phyloP scores from a whole-genome alignment of 2,113 vertebrate species.

The Gadus macrocephalus region DNA sequence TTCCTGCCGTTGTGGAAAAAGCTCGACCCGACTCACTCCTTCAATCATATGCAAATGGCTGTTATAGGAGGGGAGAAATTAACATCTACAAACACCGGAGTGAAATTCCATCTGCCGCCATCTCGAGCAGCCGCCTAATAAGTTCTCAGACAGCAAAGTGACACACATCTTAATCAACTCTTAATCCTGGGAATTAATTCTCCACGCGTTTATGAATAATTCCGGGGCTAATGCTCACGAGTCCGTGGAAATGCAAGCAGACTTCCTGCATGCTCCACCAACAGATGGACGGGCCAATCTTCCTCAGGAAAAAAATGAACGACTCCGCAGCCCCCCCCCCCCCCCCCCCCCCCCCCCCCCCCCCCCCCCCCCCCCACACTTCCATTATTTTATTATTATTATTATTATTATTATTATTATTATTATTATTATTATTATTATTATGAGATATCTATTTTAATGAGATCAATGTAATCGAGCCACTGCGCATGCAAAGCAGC shows the following conservation, averaged over 20 bases:
- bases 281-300: slow-evolving; percentile 70
- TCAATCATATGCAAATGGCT: slow-evolving; percentile 89
- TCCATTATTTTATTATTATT: slow-evolving; percentile 38
- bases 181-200: slow-evolving; percentile 95
- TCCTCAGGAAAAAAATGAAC: slow-evolving; percentile 46
- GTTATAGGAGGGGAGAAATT: slow-evolving; percentile 83
- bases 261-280: slow-evolving; percentile 53
- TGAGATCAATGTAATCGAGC: slow-evolving; percentile 40
- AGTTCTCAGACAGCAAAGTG: slow-evolving; percentile 95
- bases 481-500: slow-evolving; percentile 44
- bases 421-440: slow-evolving; percentile 50
- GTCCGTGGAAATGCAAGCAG: slow-evolving; percentile 71
- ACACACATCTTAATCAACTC: slow-evolving; percentile 97
- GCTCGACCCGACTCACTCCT: slow-evolving; percentile 68
- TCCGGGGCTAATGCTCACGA: slow-evolving; percentile 71
- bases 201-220: slow-evolving; percentile 89
- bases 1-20: too few relatives aligned
- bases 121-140: slow-evolving; percentile 88
- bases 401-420: slow-evolving; percentile 52
- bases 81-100: slow-evolving; percentile 92
- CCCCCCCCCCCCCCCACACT: neutral
- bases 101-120: slow-evolving; percentile 90
- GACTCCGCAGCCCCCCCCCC: slow-evolving; percentile 41
- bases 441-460: slow-evolving; percentile 58
- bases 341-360: slow-evolving; percentile 10